Conservation (phyloP, 2,888 invertebrate genomes). For the Cepaea hortensis region DNA sequence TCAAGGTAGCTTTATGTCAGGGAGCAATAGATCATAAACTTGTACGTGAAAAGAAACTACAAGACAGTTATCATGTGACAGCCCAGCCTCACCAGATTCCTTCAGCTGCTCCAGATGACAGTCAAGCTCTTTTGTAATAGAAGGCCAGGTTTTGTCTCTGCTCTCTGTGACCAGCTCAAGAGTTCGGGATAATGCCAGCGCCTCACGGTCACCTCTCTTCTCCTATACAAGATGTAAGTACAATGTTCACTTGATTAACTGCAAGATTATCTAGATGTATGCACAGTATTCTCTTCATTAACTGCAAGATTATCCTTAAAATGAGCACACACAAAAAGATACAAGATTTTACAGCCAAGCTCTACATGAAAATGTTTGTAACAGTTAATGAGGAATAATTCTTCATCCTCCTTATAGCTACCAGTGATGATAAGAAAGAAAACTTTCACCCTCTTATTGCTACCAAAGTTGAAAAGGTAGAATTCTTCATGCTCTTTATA, state of each 20-base stretch:
- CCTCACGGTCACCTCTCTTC: slow-evolving; percentile 86
- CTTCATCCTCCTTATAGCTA: too few relatives aligned
- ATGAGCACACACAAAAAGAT: too few relatives aligned
- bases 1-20: too few relatives aligned
- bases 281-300: neutral
- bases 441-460: too few relatives aligned
- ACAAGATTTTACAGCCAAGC: too few relatives aligned
- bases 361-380: too few relatives aligned
- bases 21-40: neutral
- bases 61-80: neutral
- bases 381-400: too few relatives aligned
- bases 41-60: neutral
- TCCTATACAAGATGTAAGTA: slow-evolving; percentile 79
- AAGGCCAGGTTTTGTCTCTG: slow-evolving; percentile 35
- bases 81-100: slow-evolving; percentile 78
- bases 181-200: slow-evolving; percentile 22
- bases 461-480: too few relatives aligned
- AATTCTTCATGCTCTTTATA: too few relatives aligned
- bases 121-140: slow-evolving; percentile 19
- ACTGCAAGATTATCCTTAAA: too few relatives aligned
- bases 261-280: slow-evolving; percentile 43
- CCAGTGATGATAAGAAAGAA: too few relatives aligned
- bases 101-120: slow-evolving; percentile 83
- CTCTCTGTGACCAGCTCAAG: slow-evolving; percentile 36
- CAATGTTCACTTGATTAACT: neutral